Percentiles rank a stretch among this genome's conserved stretches.
phyloP scores from a whole-genome alignment of 1,140 invertebrate genomes.

The Aphidius ervi region DNA sequence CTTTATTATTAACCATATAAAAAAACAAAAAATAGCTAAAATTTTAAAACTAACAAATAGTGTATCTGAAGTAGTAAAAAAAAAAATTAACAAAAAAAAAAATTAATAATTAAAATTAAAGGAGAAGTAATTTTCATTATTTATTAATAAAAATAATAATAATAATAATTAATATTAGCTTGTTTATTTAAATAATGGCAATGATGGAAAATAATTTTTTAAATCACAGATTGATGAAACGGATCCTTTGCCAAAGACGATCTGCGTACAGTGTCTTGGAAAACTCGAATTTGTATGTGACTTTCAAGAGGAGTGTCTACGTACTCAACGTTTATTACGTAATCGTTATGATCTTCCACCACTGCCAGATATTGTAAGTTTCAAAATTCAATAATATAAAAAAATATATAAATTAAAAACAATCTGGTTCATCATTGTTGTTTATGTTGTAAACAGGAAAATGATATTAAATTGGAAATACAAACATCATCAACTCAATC shows the following conservation, averaged over 20 bases:
- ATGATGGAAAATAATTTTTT: constrained; percentile 28
- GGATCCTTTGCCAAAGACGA: constrained; percentile 50
- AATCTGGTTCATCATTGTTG: constrained; percentile 16
- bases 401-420: constrained; percentile 36
- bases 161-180: constrained; percentile 1
- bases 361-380: constrained; percentile 47
- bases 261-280: constrained; percentile 52
- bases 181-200: not conserved
- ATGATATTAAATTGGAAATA: constrained; percentile 28
- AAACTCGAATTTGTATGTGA: constrained; percentile 54
- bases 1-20: constrained; percentile 3
- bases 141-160: constrained; percentile 4
- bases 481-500: constrained; percentile 32
- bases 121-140: not conserved
- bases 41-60: constrained; percentile 16
- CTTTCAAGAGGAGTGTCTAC: constrained; percentile 53
- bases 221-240: constrained; percentile 51
- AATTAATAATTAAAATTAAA: constrained; percentile 16
- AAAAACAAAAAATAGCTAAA: not conserved
- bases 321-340: constrained; percentile 47
- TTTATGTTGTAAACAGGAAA: constrained; percentile 9
- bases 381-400: constrained; percentile 7
- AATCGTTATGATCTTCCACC: constrained; percentile 47
- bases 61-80: constrained; percentile 32
- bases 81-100: no score